Evolutionary conservation across 2,113 vertebrate genomes (phyloP), one percentile per base, ranked within the genome.

Genomic region (Pandion haliaetus): DNA sequence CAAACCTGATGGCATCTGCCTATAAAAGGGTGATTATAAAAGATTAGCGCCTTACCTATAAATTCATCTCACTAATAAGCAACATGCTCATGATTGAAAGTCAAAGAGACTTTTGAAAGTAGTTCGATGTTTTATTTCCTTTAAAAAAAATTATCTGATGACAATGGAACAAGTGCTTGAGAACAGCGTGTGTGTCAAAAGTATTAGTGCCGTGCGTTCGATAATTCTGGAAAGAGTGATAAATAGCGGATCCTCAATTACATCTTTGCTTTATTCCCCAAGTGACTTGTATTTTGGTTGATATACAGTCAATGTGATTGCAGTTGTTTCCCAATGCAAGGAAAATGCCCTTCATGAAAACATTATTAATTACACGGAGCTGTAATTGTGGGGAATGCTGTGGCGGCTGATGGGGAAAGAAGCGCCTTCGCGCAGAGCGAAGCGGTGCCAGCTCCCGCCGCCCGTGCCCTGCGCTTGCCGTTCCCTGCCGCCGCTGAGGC

Each of bases 81-180:
- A 80, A 70, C 8, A 44, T 8, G 58, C 66, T 61, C 82, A 5
- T 91, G 78, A 93, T 1, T 96, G 96, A 97, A 96, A 97, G 96
- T 96, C 94, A 95, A 80, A 76, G 50, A 90, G 93, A 88, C 79
- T 98, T 97, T 88, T 58, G 47, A 40, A 94, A 94, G 73, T 77
- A 96, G 91, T 86, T 93, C 58, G 54, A 55, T 86, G 79, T 47
- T 95, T 98, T 97, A 97, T 96, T 96, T 88, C 94, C 94, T 90
- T 85, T 14, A 10, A 58, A 54, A 89, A 70, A 84, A 34, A 2
- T 21, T 0, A 16, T n/a, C 38, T 40, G 81, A 6, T 3, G 88
- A 54, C 71, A 67, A 63, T 14, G 54, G 73, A 80, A 55, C 7
- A 12, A 76, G 76, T 29, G 50, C 14, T 23, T 15, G 50, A 26